Evolutionary conservation across 2,797 vertebrate genomes (phyloP), one percentile per base, ranked within the genome.

Genomic region (Pangasius krempfi): DNA sequence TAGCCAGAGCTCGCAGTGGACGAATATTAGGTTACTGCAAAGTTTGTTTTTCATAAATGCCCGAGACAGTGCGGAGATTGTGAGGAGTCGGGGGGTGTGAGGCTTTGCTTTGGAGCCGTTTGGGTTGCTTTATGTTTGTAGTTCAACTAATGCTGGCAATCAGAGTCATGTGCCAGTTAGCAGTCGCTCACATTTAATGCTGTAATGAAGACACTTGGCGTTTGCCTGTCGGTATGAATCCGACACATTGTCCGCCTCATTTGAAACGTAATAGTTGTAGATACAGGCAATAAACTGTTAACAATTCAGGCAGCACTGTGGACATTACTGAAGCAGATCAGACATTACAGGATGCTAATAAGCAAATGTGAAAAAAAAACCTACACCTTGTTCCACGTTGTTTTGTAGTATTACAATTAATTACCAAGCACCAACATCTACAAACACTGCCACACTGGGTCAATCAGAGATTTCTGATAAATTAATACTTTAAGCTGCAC

Each of bases 11-110:
- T 85, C 50, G 52, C 85, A 68, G 56, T 87, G 82, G 73, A 89
- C 73, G 83, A 90, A 92, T 92, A 91, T 91, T 90, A 88, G 88
- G 88, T 90, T 89, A 84, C 90, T 84, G 72, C 70, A 40, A 83
- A 89, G 91, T 89, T 92, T 91, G 89, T 92, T 92, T 85, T 92
- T 91, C 72, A 86, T 90, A 89, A 91, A 91, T 80, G 88, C 58
- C 33, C 64, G 78, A 89, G 87, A 91, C 91, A 92, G 90, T 89
- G 82, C 18, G 13, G 85, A 90, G 87, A 90, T 88, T 92, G 91
- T 91, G 80, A 86, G 88, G 83, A 75, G 89, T 68, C 16, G 25
- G 47, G n/a, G 79, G 85, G 73, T 40, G 27, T 86, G 80, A 79
- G 82, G 81, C 87, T 90, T 87, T 81, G 88, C 88, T 84, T 88